A percentile compares a stretch with the other conserved stretches of the same genome.
phyloP scores from a whole-genome alignment of 2,113 vertebrate genomes.

The Naja naja region DNA sequence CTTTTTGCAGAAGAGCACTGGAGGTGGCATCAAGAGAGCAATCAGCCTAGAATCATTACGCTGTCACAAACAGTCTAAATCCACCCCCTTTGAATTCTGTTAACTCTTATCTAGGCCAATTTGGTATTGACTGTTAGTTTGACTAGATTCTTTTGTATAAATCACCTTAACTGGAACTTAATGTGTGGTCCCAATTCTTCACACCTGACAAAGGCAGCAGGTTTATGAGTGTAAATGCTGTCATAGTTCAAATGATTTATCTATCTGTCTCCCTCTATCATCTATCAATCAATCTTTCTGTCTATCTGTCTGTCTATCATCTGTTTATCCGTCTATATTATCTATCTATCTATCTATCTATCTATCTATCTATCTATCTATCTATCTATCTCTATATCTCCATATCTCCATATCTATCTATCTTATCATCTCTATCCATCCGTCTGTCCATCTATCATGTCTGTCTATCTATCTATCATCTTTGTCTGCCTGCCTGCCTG shows the following conservation, averaged over 20 bases:
- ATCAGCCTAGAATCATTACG: background rate
- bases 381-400: no score
- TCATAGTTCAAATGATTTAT: conserved; percentile 54
- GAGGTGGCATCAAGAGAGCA: background rate
- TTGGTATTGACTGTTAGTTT: background rate
- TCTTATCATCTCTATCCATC: no score
- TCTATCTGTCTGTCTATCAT: no score
- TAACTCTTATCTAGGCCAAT: background rate
- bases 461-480: no score
- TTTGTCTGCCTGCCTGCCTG: no score
- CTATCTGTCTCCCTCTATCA: background rate
- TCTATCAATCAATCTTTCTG: no score
- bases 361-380: no score
- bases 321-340: no score
- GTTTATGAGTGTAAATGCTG: conserved; percentile 71
- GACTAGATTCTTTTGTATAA: background rate
- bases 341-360: no score
- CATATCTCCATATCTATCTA: rapidly evolving
- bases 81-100: background rate
- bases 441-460: rapidly evolving
- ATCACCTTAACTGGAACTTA: background rate
- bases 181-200: background rate
- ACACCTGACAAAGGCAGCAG: conserved; percentile 64
- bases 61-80: background rate
- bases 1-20: conserved; percentile 38